These are phyloP conservation scores for Argopecten irradians DNA, from an alignment of 1,140 invertebrate species.

Conservation along the genomic window DNA sequence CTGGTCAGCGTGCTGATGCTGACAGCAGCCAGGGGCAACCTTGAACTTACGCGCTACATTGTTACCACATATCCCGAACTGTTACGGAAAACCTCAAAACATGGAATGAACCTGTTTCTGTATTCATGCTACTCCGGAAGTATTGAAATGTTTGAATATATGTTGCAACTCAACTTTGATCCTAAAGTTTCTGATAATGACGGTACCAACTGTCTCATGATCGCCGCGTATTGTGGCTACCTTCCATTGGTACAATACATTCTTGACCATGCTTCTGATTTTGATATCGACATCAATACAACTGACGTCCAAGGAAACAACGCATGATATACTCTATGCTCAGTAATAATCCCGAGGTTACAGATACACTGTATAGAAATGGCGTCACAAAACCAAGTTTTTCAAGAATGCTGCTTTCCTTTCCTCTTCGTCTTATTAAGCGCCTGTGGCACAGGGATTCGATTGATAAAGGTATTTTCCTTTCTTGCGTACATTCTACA, in stretches of 20 bases:
- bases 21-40: neutral
- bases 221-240: neutral
- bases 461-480: too few relatives aligned
- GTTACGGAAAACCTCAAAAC: neutral
- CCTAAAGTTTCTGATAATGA: neutral
- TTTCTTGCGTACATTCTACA: too few relatives aligned
- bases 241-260: neutral
- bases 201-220: neutral
- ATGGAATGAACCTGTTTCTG: neutral
- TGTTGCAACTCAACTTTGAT: neutral
- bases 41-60: neutral
- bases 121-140: neutral
- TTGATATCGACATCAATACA: neutral
- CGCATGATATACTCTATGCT: neutral
- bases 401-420: neutral
- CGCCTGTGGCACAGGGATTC: too few relatives aligned
- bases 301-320: neutral
- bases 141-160: neutral
- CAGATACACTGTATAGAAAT: neutral
- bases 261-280: neutral
- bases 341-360: neutral
- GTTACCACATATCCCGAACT: neutral
- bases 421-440: neutral
- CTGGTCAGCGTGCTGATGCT: neutral
- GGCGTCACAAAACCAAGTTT: neutral